Evolutionary conservation across 2,113 vertebrate genomes (phyloP).

Genomic region (Ceratotherium simum): DNA sequence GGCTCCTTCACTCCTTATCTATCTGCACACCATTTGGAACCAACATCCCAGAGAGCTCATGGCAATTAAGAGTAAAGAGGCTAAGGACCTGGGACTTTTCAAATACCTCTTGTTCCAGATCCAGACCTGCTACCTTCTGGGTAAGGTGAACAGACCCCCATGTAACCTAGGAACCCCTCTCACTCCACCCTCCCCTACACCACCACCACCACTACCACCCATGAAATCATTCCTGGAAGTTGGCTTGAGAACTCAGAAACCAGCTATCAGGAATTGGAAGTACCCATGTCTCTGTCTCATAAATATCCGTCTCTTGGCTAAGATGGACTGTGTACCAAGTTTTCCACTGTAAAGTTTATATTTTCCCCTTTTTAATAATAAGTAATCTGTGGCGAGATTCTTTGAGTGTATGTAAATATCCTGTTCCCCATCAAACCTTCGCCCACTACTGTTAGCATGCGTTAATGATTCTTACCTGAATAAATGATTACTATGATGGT

Average conservation of each 20-base stretch:
- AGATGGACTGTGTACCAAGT: not conserved
- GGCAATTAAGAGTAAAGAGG: not conserved
- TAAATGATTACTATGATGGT: not conserved
- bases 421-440: not conserved
- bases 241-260: not conserved
- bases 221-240: not conserved
- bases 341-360: not conserved
- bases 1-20: not conserved
- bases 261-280: not conserved
- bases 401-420: not conserved
- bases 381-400: not conserved
- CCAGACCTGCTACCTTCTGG: not conserved
- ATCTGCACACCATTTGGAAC: not conserved
- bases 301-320: not conserved
- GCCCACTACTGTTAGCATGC: not conserved
- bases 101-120: constrained; percentile 18
- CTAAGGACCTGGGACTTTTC: not conserved
- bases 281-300: not conserved
- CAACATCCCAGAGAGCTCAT: not conserved
- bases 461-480: not conserved
- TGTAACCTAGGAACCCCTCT: not conserved
- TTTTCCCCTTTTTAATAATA: constrained; percentile 17
- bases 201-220: not conserved
- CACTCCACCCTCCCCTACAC: not conserved
- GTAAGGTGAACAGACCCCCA: not conserved